These are phyloP conservation scores for Luffia ferchaultella DNA, from an alignment of 2,888 invertebrate genomes.

Conservation along the genomic window DNA sequence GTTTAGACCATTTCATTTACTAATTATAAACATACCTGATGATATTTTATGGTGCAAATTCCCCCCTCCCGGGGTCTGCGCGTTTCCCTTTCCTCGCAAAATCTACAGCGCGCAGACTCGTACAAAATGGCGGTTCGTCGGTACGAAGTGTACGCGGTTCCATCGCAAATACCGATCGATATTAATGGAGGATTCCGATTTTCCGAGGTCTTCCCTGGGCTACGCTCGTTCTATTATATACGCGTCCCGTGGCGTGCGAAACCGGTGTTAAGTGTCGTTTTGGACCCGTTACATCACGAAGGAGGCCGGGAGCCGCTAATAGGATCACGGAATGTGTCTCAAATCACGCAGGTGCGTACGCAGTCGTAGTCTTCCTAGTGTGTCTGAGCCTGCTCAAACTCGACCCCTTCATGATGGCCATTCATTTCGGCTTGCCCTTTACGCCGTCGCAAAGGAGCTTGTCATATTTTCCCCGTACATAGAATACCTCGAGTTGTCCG, in stretches of 20 bases:
- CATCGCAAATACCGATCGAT: conserved; percentile 71
- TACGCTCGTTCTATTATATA: conserved; percentile 44
- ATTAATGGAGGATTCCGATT: conserved; percentile 63
- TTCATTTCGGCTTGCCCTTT: conserved; percentile 64
- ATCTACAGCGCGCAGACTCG: conserved; percentile 72
- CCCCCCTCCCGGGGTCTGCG: conserved; percentile 52
- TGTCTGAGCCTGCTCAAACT: conserved; percentile 90
- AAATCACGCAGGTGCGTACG: conserved; percentile 95
- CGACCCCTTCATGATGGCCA: conserved; percentile 65
- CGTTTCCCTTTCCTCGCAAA: conserved; percentile 53
- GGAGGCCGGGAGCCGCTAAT: conserved; percentile 46
- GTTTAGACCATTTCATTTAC: conserved; percentile 20
- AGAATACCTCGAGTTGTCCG: conserved; percentile 8
- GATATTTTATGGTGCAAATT: conserved; percentile 21
- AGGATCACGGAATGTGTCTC: conserved; percentile 57
- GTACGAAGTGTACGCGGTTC: conserved; percentile 56
- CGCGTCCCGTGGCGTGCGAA: conserved; percentile 46
- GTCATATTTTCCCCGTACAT: conserved; percentile 52
- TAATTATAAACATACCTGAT: background rate
- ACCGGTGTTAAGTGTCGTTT: conserved; percentile 56
- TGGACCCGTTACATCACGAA: conserved; percentile 60
- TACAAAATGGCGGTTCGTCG: conserved; percentile 71
- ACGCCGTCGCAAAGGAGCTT: conserved; percentile 65
- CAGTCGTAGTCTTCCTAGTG: conserved; percentile 88
- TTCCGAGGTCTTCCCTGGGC: conserved; percentile 55